Base-by-base conservation (phyloP, 2,888 invertebrate species). In the Hydraecia micacea region DNA sequence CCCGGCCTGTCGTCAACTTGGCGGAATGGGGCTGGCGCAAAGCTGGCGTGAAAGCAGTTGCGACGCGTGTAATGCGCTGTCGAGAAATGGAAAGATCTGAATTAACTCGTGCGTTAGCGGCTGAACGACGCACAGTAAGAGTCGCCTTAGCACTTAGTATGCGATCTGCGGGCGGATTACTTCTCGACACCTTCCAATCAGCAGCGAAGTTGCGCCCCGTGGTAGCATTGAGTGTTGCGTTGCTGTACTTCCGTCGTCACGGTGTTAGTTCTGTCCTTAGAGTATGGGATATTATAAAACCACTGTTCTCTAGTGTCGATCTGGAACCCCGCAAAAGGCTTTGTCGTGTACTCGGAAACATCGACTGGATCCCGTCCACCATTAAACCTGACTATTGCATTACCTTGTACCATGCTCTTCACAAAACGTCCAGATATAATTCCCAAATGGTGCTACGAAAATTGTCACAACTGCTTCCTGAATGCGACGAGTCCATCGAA, bases 41-140 rank as follows among this genome's bases (percentile, higher is more conserved):
- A 70, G 74, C 91, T 52, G 95, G 95, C 28, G 91, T 91, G 3
- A 94, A 94, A 81, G 91, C 92, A n/a, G 82, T 94, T 7, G 91
- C 93, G 0, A 94, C 93, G 73, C 91, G 86, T 70, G 83, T 91
- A 7, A 79, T 91, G 11, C 83, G 85, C 42, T 93, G 93, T 74
- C 91, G 89, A 60, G 73, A 76, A 28, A 75, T 72, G 1, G 89
- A 92, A 39, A 75, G 91, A 32, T 88, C 91, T 8, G 71, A 68
- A 0, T 79, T 91, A 55, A 81, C 92, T 13, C 73, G 86, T 46
- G 85, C 85, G 49, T 87, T 94, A 62, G 79, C 93, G 3, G 69
- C 85, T 25, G 92, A 92, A 87, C 88, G 85, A 11, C 90, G 90
- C 5, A 92, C 94, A 0, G 81, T 88, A 0, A 91, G 90, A 63